Conservation (phyloP, 2,797 vertebrate species). For the Molossus alvarezi region DNA sequence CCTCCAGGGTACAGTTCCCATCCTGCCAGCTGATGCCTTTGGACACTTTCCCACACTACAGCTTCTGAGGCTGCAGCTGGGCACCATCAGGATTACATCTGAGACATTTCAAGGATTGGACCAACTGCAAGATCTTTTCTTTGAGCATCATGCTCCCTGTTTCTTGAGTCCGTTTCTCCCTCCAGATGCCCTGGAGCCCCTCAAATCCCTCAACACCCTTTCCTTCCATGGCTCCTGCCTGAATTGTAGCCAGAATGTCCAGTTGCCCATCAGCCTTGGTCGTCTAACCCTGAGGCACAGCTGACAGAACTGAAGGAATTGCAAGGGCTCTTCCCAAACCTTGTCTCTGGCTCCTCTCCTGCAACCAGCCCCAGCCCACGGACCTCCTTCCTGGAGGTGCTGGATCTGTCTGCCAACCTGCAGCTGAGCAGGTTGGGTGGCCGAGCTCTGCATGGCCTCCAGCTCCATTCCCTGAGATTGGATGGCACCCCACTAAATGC, state of each 20-base stretch:
- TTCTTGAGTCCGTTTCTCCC: slow-evolving; percentile 50
- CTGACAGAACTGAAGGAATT: slow-evolving; percentile 54
- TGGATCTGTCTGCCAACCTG: slow-evolving; percentile 72
- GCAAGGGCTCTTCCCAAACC: slow-evolving; percentile 56
- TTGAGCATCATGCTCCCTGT: slow-evolving; percentile 59
- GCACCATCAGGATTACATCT: neutral
- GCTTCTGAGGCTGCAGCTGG: slow-evolving; percentile 65
- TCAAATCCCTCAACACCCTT: slow-evolving; percentile 34
- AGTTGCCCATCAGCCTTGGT: slow-evolving; percentile 26
- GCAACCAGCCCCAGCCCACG: neutral
- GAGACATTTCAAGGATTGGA: slow-evolving; percentile 60
- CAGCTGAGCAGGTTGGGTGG: slow-evolving; percentile 14
- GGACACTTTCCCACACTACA: neutral
- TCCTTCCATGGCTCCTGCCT: slow-evolving; percentile 75
- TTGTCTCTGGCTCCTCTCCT: slow-evolving; percentile 6
- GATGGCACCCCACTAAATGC: slow-evolving; percentile 35
- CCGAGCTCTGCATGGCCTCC: slow-evolving; percentile 53
- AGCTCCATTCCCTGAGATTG: slow-evolving; percentile 38
- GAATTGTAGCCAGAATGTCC: slow-evolving; percentile 45
- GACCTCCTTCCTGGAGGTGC: neutral
- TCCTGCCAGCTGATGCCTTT: slow-evolving; percentile 42
- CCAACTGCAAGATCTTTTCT: slow-evolving; percentile 58
- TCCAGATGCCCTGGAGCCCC: slow-evolving; percentile 49
- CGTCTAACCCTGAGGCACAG: slow-evolving; percentile 18
- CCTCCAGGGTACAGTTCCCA: slow-evolving; percentile 56